Conservation (phyloP, 2,113 vertebrate species). For the Nestor notabilis region DNA sequence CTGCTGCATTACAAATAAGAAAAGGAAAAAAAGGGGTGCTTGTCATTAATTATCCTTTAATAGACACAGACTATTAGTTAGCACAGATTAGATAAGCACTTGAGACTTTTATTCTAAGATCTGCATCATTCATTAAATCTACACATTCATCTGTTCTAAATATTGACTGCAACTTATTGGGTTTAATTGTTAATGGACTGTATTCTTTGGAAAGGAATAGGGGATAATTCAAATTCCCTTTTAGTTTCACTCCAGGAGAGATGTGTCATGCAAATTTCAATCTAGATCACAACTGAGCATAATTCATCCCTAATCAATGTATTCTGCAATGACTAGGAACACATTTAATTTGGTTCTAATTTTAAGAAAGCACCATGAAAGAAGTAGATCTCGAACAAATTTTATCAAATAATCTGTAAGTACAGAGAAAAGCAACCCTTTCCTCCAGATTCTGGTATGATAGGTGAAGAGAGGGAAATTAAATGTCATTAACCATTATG, state of each 20-base stretch:
- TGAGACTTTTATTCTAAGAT: neutral
- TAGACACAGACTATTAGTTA: neutral
- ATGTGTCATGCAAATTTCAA: constrained; percentile 31
- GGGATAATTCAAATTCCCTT: neutral
- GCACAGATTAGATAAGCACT: neutral
- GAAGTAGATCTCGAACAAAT: neutral
- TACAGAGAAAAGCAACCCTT: neutral
- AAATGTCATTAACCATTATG: neutral
- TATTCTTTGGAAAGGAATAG: neutral
- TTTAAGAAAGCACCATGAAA: constrained; percentile 33
- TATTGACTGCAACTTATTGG: constrained; percentile 2
- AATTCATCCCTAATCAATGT: constrained; percentile 32
- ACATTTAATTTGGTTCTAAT: constrained; percentile 33
- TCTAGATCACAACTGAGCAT: neutral
- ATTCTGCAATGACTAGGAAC: constrained; percentile 17
- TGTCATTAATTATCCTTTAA: constrained; percentile 1
- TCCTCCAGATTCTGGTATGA: neutral
- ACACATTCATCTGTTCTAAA: neutral
- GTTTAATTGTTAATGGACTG: neutral
- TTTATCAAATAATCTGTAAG: neutral
- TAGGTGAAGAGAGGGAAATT: neutral
- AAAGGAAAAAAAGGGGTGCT: neutral
- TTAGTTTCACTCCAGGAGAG: constrained; percentile 47
- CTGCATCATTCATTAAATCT: constrained; percentile 12
- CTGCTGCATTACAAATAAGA: neutral